Conservation (phyloP, 1,140 invertebrate genomes). For the Drosophila mojavensis region DNA sequence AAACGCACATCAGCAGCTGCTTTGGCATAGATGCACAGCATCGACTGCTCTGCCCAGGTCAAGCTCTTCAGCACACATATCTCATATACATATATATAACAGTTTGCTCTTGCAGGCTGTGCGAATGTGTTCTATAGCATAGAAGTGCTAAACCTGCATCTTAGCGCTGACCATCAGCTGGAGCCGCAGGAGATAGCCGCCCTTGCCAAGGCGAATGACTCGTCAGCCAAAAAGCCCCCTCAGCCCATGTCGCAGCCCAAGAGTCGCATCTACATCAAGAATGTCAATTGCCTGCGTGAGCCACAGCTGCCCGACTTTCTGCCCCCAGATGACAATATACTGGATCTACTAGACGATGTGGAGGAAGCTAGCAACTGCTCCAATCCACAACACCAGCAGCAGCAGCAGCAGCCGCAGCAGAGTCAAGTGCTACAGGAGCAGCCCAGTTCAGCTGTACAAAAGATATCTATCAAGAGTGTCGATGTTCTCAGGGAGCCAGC, state of each 20-base stretch:
- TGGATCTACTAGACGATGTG: constrained; percentile 64
- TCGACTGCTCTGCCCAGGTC: constrained; percentile 58
- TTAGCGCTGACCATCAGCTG: constrained; percentile 84
- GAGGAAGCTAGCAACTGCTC: constrained; percentile 14
- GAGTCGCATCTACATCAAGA: constrained; percentile 79
- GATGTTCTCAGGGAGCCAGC: constrained; percentile 76
- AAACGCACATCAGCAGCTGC: constrained; percentile 47
- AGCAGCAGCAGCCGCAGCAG: constrained; percentile 12
- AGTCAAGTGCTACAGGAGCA: not conserved
- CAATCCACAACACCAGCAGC: constrained; percentile 15
- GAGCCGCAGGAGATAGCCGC: constrained; percentile 67
- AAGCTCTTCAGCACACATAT: not conserved
- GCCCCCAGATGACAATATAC: constrained; percentile 50
- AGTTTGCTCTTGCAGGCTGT: constrained; percentile 71
- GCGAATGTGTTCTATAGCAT: constrained; percentile 84
- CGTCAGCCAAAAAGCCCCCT: not conserved
- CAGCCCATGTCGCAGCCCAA: constrained; percentile 29
- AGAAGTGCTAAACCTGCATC: constrained; percentile 84
- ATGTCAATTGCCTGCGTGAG: constrained; percentile 75
- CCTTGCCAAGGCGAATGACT: constrained; percentile 27
- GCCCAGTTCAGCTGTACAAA: constrained; percentile 48
- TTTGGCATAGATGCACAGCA: constrained; percentile 42
- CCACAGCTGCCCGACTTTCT: constrained; percentile 55
- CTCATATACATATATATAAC: not conserved
- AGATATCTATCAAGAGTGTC: constrained; percentile 82